Base-by-base conservation (phyloP, 2,888 invertebrate species). In the Lordiphosa fenestrarum region DNA sequence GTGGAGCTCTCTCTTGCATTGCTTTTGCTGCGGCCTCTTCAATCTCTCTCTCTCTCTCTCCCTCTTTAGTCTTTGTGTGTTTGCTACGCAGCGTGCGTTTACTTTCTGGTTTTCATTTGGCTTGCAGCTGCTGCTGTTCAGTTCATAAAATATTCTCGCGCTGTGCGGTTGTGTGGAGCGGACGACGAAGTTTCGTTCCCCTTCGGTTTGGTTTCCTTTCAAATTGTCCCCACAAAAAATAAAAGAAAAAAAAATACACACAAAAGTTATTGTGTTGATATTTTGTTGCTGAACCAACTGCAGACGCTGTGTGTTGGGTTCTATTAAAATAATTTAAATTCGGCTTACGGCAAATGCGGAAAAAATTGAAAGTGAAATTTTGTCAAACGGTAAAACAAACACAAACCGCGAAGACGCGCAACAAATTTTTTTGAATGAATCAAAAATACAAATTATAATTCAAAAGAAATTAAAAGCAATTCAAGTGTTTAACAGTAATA, bases 331-430 rank as follows among this genome's bases (percentile, higher is more conserved):
- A 61, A 21, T 48, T 41, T n/a, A 42, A 44, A 39, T 46, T 15
- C 52, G 53, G 25, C 23, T 44, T 39, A 56, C 41, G 55, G 41
- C 5, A 10, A 35, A 36, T 37, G 25, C 44, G 42, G 15, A 42
- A 53, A 33, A 70, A 75, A 66, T 84, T 73, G 77, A 77, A 84
- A 84, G 84, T 77, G 73, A 84, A 84, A 80, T 75, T 83, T 53
- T 42, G 42, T 48, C 21, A 15, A 73, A 82, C 82, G 82, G 74
- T 74, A 61, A 82, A 81, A 44, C 44, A 78, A 82, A 72, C 52
- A 59, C 69, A 75, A 53, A 66, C 55, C 62, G 46, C 58, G 65
- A 50, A 52, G 36, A 66, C 64, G 67, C 61, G 69, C 54, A 53
- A 65, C 36, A 51, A 56, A 64, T 61, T 67, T 65, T 68, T 58